phyloP scores from a whole-genome alignment of 2,888 invertebrate genomes.

The Malthinus seriepunctatus region DNA sequence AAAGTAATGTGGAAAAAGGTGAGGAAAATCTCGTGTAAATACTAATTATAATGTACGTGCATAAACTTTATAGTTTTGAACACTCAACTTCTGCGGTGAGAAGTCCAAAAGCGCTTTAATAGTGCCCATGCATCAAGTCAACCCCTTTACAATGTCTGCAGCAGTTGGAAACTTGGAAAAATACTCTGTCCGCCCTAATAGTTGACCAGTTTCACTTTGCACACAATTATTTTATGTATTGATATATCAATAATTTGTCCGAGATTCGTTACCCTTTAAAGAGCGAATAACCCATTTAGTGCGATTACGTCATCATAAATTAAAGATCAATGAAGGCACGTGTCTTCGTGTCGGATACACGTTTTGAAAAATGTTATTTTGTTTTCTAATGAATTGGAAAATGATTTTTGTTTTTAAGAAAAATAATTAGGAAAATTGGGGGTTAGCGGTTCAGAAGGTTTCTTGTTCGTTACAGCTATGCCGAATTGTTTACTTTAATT shows the following conservation, averaged over 20 bases:
- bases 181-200: slow-evolving; percentile 28
- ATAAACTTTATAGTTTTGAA: slow-evolving; percentile 1
- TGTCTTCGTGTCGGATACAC: too few species aligned
- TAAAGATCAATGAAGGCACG: too few species aligned
- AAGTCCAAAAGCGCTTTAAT: not conserved
- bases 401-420: too few species aligned
- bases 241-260: slow-evolving; percentile 17
- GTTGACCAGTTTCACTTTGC: slow-evolving; percentile 22
- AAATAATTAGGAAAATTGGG: too few species aligned
- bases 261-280: slow-evolving; percentile 20
- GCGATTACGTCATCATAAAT: not conserved
- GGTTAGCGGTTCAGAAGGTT: too few species aligned
- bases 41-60: slow-evolving; percentile 1
- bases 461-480: too few species aligned
- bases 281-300: slow-evolving; percentile 18
- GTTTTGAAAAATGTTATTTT: too few species aligned
- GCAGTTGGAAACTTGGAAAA: slow-evolving; percentile 32
- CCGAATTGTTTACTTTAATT: too few species aligned
- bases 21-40: too few species aligned
- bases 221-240: slow-evolving; percentile 16
- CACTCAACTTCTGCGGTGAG: slow-evolving; percentile 4
- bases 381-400: too few species aligned
- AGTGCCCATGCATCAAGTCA: slow-evolving; percentile 34
- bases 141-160: slow-evolving; percentile 34
- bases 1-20: too few species aligned